phyloP scores from a whole-genome alignment of 2,888 invertebrate species.

The Leucania comma region DNA sequence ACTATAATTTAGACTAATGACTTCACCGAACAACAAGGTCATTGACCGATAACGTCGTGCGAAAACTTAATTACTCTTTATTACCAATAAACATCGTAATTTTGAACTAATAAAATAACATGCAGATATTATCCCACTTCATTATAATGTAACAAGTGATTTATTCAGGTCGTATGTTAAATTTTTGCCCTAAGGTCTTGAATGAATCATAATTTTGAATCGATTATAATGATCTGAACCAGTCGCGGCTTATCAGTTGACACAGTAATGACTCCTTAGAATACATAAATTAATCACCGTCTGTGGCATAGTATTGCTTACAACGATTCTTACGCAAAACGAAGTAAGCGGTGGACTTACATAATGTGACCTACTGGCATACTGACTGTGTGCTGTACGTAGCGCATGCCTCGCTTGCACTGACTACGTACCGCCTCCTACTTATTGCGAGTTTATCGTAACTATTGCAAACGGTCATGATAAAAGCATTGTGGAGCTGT shows the following conservation, averaged over 20 bases:
- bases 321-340: slow-evolving; percentile 84
- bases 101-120: slow-evolving; percentile 8
- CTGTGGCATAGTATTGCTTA: slow-evolving; percentile 77
- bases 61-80: slow-evolving; percentile 26
- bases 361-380: slow-evolving; percentile 86
- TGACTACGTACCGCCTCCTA: slow-evolving; percentile 66
- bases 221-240: slow-evolving; percentile 16
- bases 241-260: slow-evolving; percentile 35
- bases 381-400: slow-evolving; percentile 80
- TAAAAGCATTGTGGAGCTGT: slow-evolving; percentile 20
- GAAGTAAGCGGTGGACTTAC: slow-evolving; percentile 83
- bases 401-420: slow-evolving; percentile 76
- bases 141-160: not conserved
- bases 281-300: slow-evolving; percentile 71
- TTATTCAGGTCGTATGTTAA: not conserved
- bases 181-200: not conserved
- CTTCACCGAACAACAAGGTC: slow-evolving; percentile 36
- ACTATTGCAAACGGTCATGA: slow-evolving; percentile 59
- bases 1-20: slow-evolving; percentile 35
- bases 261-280: slow-evolving; percentile 56
- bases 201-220: slow-evolving; percentile 24
- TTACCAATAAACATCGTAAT: slow-evolving; percentile 22
- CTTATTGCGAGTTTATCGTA: slow-evolving; percentile 68
- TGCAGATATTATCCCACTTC: not conserved
- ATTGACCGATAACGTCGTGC: slow-evolving; percentile 50